phyloP scores from a whole-genome alignment of 2,113 vertebrate genomes.

The Myotis brandtii region DNA sequence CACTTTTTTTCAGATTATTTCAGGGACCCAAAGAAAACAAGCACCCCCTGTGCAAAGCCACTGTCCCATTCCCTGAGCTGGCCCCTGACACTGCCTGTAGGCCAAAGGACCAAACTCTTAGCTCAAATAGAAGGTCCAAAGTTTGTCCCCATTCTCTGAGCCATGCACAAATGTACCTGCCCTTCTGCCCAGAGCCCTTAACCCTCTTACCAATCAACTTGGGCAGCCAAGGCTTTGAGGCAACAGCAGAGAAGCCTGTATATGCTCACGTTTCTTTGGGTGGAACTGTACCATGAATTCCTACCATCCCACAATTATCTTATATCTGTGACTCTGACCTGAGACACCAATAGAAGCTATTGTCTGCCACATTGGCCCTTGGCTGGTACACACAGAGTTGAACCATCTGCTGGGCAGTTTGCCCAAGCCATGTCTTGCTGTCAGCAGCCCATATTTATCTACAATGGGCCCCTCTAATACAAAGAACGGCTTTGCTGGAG shows the following conservation, averaged over 20 bases:
- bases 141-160: too few species aligned
- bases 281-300: not conserved
- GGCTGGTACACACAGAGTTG: not conserved
- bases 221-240: not conserved
- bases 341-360: constrained; percentile 28
- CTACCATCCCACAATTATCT: not conserved
- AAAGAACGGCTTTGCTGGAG: not conserved
- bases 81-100: not conserved
- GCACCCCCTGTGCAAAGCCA: too few species aligned
- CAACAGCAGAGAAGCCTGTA: not conserved
- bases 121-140: not conserved
- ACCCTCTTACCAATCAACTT: too few species aligned
- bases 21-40: not conserved
- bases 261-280: not conserved
- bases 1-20: not conserved
- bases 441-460: constrained; percentile 62
- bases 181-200: too few species aligned
- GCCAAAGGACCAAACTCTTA: not conserved
- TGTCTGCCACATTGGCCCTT: constrained; percentile 29
- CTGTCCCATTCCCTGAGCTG: not conserved
- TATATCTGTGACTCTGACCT: not conserved
- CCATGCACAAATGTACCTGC: too few species aligned
- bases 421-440: constrained; percentile 9
- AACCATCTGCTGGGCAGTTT: constrained; percentile 72
- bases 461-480: not conserved